These are phyloP conservation scores for Pharmacophagus antenor DNA, from an alignment of 2,888 invertebrate species.

Conservation along the genomic window DNA sequence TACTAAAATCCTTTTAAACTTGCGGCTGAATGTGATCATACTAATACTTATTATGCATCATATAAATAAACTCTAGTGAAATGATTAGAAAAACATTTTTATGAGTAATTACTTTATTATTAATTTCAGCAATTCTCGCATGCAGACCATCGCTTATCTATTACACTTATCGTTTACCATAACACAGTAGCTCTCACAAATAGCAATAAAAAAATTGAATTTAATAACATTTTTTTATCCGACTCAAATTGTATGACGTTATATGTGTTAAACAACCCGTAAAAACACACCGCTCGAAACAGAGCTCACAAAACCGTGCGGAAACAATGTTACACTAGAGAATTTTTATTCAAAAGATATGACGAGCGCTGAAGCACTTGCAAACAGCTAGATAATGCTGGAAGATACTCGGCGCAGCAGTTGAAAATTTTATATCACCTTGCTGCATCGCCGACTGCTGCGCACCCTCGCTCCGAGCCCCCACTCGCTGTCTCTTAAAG, in stretches of 20 bases:
- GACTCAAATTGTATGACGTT: constrained; percentile 29
- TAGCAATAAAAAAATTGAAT: constrained; percentile 26
- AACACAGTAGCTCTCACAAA: background rate
- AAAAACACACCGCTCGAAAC: constrained; percentile 33
- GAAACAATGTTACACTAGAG: constrained; percentile 55
- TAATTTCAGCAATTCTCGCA: too few relatives aligned
- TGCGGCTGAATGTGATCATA: too few relatives aligned
- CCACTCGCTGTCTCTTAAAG: constrained; percentile 26
- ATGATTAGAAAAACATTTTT: too few relatives aligned
- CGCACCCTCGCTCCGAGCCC: constrained; percentile 39
- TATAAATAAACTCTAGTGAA: too few relatives aligned
- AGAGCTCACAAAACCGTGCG: constrained; percentile 37
- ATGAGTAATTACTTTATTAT: too few relatives aligned
- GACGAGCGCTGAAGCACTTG: constrained; percentile 65
- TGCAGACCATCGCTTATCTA: too few relatives aligned
- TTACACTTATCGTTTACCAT: background rate
- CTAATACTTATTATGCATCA: too few relatives aligned
- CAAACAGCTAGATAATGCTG: constrained; percentile 76
- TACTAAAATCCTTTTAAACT: too few relatives aligned
- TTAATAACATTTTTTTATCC: constrained; percentile 25
- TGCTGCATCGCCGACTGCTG: constrained; percentile 63
- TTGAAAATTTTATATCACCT: constrained; percentile 77
- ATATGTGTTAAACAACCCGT: constrained; percentile 32
- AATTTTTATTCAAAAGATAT: constrained; percentile 73
- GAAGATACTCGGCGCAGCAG: constrained; percentile 70